Percentiles rank a stretch among this genome's conserved stretches.
phyloP scores from a whole-genome alignment of 2,888 invertebrate species.

The Beris chalybata region DNA sequence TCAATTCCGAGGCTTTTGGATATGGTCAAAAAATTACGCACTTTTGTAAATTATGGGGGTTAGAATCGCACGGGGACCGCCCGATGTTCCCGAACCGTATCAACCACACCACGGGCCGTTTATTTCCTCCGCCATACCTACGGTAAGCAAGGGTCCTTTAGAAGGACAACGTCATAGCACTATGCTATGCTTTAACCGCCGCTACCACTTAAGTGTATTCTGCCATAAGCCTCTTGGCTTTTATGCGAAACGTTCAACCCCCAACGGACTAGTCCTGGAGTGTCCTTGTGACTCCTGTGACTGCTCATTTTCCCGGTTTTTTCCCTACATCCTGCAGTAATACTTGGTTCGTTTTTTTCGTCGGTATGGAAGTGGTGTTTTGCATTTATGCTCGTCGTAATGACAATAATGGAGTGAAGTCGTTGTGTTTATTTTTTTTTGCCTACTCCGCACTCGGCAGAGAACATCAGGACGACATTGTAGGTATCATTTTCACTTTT shows the following conservation, averaged over 20 bases:
- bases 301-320: conserved; percentile 26
- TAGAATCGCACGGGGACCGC: no score
- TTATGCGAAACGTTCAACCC: conserved; percentile 26
- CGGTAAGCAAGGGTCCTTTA: no score
- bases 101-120: no score
- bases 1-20: neutral
- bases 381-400: conserved; percentile 25
- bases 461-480: no score
- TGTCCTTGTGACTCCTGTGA: conserved; percentile 30
- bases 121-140: no score
- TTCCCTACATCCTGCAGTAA: conserved; percentile 24
- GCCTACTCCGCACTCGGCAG: neutral
- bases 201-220: conserved; percentile 30
- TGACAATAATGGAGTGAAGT: conserved; percentile 17
- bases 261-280: conserved; percentile 30
- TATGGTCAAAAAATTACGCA: no score
- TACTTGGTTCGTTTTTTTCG: conserved; percentile 8
- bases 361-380: conserved; percentile 23
- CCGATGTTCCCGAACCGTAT: no score
- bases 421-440: neutral
- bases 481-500: neutral
- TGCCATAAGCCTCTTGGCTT: conserved; percentile 25
- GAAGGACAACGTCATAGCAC: no score
- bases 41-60: no score
- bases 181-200: conserved; percentile 17